Conservation (phyloP, 1,140 invertebrate species). For the Drosophila navojoa region DNA sequence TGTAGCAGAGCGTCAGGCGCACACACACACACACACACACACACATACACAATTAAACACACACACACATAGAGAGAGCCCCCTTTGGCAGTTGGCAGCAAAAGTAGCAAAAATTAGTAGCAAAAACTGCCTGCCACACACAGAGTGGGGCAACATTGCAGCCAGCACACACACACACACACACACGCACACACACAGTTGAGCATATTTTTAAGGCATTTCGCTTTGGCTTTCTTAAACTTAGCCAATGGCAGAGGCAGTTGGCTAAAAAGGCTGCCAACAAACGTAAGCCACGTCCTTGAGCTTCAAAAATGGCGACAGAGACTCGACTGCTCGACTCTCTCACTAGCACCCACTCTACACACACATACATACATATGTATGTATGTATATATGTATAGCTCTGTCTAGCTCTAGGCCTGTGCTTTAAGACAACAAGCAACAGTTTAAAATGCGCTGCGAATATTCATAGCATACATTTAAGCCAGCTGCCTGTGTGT, state of each 20-base stretch:
- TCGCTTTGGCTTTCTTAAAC: constrained; percentile 41
- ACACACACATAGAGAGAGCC: neutral
- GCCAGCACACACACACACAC: too few relatives aligned
- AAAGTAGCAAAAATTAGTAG: constrained; percentile 69
- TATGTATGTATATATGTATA: too few relatives aligned
- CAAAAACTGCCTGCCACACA: constrained; percentile 51
- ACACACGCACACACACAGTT: neutral
- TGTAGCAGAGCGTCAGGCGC: constrained; percentile 58
- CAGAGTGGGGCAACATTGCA: too few relatives aligned
- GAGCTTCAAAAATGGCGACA: constrained; percentile 61
- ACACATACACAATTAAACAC: neutral
- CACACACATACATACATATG: too few relatives aligned
- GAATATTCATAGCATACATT: constrained; percentile 44
- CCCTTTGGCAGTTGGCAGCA: constrained; percentile 18
- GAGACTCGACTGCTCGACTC: neutral
- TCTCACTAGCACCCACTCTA: too few relatives aligned
- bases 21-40: neutral
- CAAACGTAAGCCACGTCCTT: constrained; percentile 58
- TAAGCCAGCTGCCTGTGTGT: constrained; percentile 14
- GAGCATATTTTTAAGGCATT: constrained; percentile 28
- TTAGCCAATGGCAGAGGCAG: constrained; percentile 30
- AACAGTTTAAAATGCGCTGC: constrained; percentile 44
- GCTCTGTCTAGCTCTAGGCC: constrained; percentile 13
- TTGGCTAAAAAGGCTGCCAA: constrained; percentile 17
- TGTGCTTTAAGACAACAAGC: constrained; percentile 50